Evolutionary conservation across 2,797 vertebrate genomes (phyloP).

Genomic region (Sebastes cheni): DNA sequence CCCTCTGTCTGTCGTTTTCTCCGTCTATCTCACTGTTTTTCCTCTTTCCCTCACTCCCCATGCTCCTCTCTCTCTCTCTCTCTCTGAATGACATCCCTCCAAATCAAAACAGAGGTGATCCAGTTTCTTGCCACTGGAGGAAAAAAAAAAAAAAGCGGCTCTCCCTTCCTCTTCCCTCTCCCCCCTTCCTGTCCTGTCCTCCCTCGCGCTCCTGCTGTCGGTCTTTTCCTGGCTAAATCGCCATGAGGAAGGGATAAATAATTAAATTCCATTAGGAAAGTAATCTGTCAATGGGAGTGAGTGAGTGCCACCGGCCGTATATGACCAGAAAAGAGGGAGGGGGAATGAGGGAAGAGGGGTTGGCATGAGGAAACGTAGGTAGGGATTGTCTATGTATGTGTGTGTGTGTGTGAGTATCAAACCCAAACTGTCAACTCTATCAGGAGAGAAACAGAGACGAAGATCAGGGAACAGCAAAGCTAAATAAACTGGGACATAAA

Average conservation of each 20-base stretch:
- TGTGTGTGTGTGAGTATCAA: background rate
- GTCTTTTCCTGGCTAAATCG: constrained; percentile 83
- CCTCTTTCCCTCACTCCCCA: constrained; percentile 29
- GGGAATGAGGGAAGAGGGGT: constrained; percentile 1
- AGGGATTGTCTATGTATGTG: constrained; percentile 1
- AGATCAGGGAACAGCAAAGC: constrained; percentile 31
- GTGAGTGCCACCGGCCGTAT: constrained; percentile 72
- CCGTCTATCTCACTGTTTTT: constrained; percentile 1
- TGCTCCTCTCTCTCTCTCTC: background rate
- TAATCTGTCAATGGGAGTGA: constrained; percentile 87
- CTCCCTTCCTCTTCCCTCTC: constrained; percentile 31
- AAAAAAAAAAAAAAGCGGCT: constrained; percentile 52
- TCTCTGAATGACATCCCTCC: constrained; percentile 61
- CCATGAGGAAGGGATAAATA: constrained; percentile 85
- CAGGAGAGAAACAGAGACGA: background rate
- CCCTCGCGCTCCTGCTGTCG: constrained; percentile 60
- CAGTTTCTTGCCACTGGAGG: constrained; percentile 65
- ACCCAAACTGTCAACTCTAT: constrained; percentile 20
- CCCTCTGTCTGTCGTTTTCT: constrained; percentile 18
- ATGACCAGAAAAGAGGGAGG: constrained; percentile 50
- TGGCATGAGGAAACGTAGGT: constrained; percentile 17
- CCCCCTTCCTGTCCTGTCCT: constrained; percentile 50
- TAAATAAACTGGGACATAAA: constrained; percentile 37
- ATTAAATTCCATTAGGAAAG: constrained; percentile 90
- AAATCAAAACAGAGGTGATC: constrained; percentile 74